Conservation (phyloP, 2,113 vertebrate genomes). For the Ceyx melanurus region DNA sequence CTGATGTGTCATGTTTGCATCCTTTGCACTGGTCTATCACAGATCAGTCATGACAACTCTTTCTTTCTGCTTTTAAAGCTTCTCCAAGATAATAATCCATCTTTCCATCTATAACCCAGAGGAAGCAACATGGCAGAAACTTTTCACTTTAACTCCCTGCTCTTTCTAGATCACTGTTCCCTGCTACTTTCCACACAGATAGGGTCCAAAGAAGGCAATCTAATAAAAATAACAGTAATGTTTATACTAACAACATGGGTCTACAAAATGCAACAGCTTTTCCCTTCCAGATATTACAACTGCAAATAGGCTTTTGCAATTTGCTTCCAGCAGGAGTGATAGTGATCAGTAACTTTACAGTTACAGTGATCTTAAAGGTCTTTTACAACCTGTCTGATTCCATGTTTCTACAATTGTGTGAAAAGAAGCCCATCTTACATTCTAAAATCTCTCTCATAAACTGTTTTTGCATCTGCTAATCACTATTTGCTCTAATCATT, state of each 20-base stretch:
- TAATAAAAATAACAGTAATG: neutral
- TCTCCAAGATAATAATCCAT: neutral
- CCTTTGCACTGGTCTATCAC: neutral
- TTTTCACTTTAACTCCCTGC: neutral
- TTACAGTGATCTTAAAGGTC: neutral
- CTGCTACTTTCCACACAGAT: neutral
- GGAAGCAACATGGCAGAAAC: neutral
- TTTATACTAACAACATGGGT: neutral
- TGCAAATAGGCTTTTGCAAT: neutral
- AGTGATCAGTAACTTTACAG: accelerated
- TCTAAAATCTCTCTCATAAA: neutral
- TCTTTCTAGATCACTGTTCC: neutral
- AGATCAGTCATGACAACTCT: neutral
- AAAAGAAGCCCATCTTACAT: neutral
- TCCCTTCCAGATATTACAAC: neutral
- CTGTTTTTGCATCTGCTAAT: neutral
- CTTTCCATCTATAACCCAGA: neutral
- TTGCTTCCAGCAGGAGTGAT: neutral
- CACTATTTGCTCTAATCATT: neutral
- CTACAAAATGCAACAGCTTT: neutral
- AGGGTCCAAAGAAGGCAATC: neutral
- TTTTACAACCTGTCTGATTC: neutral
- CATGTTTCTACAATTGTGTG: neutral
- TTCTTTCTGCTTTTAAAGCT: neutral
- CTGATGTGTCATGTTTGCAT: neutral